Conservation (phyloP, 2,797 vertebrate species). For the Smutsia temminckii region DNA sequence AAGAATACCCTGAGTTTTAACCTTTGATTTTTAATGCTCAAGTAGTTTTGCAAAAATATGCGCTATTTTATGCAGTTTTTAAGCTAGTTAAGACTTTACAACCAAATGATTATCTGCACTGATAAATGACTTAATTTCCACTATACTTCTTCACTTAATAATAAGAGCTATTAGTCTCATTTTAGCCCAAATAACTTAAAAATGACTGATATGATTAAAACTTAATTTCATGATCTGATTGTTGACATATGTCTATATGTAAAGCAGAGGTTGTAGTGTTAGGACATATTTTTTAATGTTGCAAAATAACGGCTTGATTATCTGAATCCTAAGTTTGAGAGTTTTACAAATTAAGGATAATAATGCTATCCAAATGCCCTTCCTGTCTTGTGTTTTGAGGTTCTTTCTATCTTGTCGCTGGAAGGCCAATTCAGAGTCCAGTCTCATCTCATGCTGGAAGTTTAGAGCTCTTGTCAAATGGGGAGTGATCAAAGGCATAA, state of each 20-base stretch:
- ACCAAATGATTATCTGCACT: background rate
- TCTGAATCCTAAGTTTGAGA: background rate
- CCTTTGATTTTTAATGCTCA: conserved; percentile 34
- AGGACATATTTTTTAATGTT: background rate
- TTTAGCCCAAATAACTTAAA: background rate
- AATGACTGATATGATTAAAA: background rate
- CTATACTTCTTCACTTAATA: background rate
- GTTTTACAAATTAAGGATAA: conserved; percentile 6
- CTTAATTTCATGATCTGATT: background rate
- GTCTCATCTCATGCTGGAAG: background rate
- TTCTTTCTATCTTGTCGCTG: background rate
- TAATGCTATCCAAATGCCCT: background rate
- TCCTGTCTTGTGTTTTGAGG: background rate
- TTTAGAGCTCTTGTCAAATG: background rate
- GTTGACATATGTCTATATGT: background rate
- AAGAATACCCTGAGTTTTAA: background rate
- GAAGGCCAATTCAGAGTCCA: background rate
- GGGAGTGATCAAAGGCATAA: background rate
- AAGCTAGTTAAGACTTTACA: background rate
- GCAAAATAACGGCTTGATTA: background rate
- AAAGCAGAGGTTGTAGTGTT: background rate
- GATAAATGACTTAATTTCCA: background rate
- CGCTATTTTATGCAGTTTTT: background rate
- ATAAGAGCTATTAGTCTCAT: background rate
- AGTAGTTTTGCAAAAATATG: conserved; percentile 35